Percentiles rank a stretch among this genome's conserved stretches.
phyloP scores from a whole-genome alignment of 2,797 vertebrate species.

The Anolis apletophallus region DNA sequence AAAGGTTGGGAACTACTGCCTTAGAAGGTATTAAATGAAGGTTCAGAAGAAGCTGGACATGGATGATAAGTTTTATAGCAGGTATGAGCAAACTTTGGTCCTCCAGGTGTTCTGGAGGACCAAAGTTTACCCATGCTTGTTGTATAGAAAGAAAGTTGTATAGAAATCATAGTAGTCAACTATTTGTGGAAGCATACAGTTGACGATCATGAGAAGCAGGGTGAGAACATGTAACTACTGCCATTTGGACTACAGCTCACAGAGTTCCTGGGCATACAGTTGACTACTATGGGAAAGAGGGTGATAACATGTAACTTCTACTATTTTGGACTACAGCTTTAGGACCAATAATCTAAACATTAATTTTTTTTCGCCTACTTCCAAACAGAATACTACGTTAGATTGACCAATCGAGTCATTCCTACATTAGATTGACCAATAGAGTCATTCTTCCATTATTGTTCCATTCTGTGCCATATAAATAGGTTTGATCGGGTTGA shows the following conservation, averaged over 20 bases:
- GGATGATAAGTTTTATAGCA: background rate
- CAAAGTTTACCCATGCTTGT: too few relatives aligned
- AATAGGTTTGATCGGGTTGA: too few relatives aligned
- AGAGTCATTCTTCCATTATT: background rate
- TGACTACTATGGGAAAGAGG: background rate
- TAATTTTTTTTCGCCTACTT: too few relatives aligned
- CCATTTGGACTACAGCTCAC: background rate
- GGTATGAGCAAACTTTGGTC: too few relatives aligned
- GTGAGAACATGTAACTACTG: too few relatives aligned
- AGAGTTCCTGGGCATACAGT: background rate
- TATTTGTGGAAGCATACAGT: background rate
- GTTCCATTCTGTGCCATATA: background rate
- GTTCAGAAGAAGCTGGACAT: too few relatives aligned
- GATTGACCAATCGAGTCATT: background rate
- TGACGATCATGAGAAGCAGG: background rate
- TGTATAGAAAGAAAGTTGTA: background rate
- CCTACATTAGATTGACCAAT: background rate
- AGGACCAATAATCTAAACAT: background rate
- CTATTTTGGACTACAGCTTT: background rate
- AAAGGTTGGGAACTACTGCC: too few relatives aligned
- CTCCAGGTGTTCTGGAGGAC: too few relatives aligned
- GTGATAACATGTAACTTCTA: too few relatives aligned
- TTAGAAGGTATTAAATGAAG: too few relatives aligned
- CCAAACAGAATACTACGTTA: background rate
- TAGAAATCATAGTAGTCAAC: background rate